These are phyloP conservation scores for Malurus splendens DNA, from an alignment of 2,797 vertebrate species.

Conservation along the genomic window DNA sequence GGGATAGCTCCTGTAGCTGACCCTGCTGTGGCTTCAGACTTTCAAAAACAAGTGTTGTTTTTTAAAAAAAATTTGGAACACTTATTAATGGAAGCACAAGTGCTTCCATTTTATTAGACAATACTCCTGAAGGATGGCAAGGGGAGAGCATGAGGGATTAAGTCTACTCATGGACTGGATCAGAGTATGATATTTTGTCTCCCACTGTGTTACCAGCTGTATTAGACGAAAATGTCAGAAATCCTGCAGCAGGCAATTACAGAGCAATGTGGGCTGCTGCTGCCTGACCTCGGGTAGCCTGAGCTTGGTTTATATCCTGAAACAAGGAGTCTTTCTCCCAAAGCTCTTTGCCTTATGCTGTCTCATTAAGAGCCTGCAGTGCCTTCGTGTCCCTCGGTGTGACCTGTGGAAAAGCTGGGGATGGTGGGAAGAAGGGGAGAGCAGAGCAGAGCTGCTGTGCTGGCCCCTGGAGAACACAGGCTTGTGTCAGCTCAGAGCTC, in stretches of 20 bases:
- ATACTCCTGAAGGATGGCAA: neutral
- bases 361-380: neutral
- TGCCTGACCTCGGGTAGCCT: neutral
- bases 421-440: neutral
- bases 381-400: accelerated
- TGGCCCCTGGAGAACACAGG: neutral
- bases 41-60: neutral
- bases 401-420: neutral
- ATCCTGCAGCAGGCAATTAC: constrained; percentile 36
- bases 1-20: neutral
- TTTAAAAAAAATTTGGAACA: neutral
- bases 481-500: neutral
- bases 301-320: neutral
- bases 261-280: neutral
- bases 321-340: neutral
- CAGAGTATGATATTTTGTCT: constrained; percentile 18
- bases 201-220: constrained; percentile 23
- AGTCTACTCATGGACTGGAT: constrained; percentile 16
- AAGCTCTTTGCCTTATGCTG: neutral
- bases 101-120: neutral
- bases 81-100: neutral
- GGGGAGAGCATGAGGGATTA: neutral
- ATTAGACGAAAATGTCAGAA: neutral
- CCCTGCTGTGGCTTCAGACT: neutral
- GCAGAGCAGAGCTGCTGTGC: neutral